Evolutionary conservation across 2,113 vertebrate genomes (phyloP).

Genomic region (Gulo gulo): DNA sequence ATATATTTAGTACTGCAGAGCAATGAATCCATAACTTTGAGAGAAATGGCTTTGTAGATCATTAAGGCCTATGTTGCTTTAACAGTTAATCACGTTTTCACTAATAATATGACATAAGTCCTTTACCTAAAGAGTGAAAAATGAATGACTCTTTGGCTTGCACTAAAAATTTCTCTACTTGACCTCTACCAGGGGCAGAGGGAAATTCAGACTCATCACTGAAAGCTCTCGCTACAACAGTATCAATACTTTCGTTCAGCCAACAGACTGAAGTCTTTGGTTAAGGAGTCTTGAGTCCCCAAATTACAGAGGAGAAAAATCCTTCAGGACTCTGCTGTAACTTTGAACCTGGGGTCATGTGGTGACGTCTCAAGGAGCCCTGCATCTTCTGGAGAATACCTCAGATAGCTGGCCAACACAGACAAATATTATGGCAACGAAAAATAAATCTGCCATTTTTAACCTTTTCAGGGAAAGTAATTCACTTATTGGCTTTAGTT

Average conservation of each 20-base stretch:
- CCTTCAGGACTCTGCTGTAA: conserved; percentile 73
- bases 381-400: conserved; percentile 83
- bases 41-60: conserved; percentile 84
- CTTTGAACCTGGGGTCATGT: conserved; percentile 80
- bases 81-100: conserved; percentile 83
- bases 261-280: conserved; percentile 75
- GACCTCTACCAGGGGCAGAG: conserved; percentile 70
- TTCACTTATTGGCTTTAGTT: conserved; percentile 85
- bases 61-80: conserved; percentile 83
- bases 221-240: conserved; percentile 74
- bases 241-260: conserved; percentile 79
- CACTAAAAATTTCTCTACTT: conserved; percentile 82
- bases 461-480: conserved; percentile 90
- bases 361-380: conserved; percentile 77
- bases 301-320: conserved; percentile 70
- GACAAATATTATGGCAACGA: conserved; percentile 91
- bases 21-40: conserved; percentile 83
- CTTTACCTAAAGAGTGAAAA: conserved; percentile 83
- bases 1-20: conserved; percentile 84
- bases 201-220: conserved; percentile 63
- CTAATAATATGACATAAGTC: conserved; percentile 75
- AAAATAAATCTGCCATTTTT: conserved; percentile 87
- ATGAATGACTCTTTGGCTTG: conserved; percentile 77
- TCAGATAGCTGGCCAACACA: conserved; percentile 85
- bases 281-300: conserved; percentile 75